phyloP scores from a whole-genome alignment of 2,113 vertebrate species.

The Stigmatopora argus region DNA sequence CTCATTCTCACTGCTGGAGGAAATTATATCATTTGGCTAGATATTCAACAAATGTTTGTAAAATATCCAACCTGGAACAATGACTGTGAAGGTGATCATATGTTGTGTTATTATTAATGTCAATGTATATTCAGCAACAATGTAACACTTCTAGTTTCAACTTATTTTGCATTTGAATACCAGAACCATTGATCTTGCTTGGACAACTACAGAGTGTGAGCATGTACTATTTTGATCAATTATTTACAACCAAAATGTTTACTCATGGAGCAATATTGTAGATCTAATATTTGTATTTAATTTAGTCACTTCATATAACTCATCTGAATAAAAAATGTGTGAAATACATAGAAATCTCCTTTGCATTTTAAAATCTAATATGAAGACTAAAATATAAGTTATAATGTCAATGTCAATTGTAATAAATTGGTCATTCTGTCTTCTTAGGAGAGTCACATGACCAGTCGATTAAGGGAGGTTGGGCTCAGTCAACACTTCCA shows the following conservation, averaged over 20 bases:
- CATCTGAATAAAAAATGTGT: no score
- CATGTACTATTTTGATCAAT: neutral
- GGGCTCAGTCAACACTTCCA: conserved; percentile 58
- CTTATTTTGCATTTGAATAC: neutral
- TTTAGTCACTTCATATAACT: no score
- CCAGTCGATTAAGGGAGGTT: conserved; percentile 14
- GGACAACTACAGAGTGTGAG: neutral
- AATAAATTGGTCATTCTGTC: conserved; percentile 59
- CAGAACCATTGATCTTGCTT: neutral
- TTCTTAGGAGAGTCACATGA: conserved; percentile 66
- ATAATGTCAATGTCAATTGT: conserved; percentile 20
- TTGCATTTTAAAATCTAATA: neutral
- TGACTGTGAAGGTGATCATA: neutral
- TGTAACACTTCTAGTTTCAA: neutral
- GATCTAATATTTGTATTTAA: no score
- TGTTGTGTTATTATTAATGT: neutral
- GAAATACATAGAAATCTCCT: no score
- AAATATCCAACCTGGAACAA: neutral
- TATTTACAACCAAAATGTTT: no score
- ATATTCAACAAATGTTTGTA: neutral
- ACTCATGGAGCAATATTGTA: no score
- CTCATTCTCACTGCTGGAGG: neutral
- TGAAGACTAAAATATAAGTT: conserved; percentile 9
- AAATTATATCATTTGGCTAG: neutral
- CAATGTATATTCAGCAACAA: neutral